Evolutionary conservation across 92 coral and sea anemone species (phyloP), one percentile per base, ranked within the genome.

Genomic region (Palythoa grandiflora): DNA sequence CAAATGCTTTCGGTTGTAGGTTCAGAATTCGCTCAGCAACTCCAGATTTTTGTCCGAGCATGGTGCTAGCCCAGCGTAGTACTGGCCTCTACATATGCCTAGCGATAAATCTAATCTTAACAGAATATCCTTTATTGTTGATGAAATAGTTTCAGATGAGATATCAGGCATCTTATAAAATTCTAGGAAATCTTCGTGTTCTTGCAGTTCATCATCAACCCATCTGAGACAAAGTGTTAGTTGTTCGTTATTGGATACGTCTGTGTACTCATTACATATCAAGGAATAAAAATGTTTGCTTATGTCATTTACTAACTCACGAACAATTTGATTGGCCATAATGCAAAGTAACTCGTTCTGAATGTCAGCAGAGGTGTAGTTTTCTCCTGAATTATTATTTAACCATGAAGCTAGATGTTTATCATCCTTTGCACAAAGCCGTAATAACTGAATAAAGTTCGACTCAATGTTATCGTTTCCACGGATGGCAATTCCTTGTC

Each of bases 11-110:
- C 35, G 86, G 93, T 52, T 91, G 93, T 8, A 51, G 54, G 13
- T 75, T 87, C 71, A 12, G 59, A 28, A 87, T 83, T 52, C 65
- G 73, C 75, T 81, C 47, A 3, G 93, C 91, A 12, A 80, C 84
- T 2, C 91, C 83, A 6, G 81, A 20, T 47, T 36, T 75, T 20
- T 88, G 68, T 3, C 91, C 88, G 0, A 91, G 87, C 91, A 91
- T 91, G 52, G 88, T 91, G 44, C 89, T 88, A 3, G 90, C 90
- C 9, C 91, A 90, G 68, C 94, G 79, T 91, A 84, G 89, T 89
- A 91, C 68, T 91, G 91, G n/a, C 94, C 94, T 44, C 87, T 77
- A 68, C 92, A 89, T 0, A 72, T 2, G 1, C 7, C 7, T 51
- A 86, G 14, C 0, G 85, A 80, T 8, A 90, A 50, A 9, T 21